phyloP scores from a whole-genome alignment of 2,113 vertebrate species.

The Elanoides forficatus region DNA sequence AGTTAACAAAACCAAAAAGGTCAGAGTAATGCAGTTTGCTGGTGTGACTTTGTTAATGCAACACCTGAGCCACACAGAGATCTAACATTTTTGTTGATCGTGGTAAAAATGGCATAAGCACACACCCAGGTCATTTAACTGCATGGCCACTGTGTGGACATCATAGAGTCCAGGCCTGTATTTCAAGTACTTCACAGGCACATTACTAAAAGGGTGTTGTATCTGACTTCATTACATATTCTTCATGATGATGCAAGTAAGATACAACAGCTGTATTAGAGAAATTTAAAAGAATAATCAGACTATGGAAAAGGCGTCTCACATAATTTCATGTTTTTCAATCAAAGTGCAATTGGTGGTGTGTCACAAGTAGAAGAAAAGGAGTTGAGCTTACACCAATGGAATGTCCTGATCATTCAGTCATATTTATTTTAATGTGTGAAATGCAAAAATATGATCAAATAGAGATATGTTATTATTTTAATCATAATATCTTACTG shows the following conservation, averaged over 20 bases:
- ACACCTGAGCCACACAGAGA: neutral
- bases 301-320: neutral
- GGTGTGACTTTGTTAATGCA: neutral
- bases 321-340: neutral
- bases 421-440: neutral
- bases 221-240: neutral
- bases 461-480: conserved; percentile 26
- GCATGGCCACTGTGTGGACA: neutral
- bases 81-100: neutral
- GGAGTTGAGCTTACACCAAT: neutral
- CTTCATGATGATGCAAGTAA: neutral
- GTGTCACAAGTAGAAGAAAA: neutral
- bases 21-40: neutral
- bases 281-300: neutral
- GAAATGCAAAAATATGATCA: neutral
- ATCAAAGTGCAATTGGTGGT: neutral
- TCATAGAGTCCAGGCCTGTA: neutral
- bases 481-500: neutral
- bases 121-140: neutral
- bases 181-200: neutral
- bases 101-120: neutral
- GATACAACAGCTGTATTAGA: neutral
- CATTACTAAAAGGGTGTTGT: neutral
- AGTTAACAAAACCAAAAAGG: neutral
- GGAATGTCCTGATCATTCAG: neutral